These are phyloP conservation scores for Epistrophella euchroma DNA, from an alignment of 2,888 invertebrate species.

Conservation along the genomic window DNA sequence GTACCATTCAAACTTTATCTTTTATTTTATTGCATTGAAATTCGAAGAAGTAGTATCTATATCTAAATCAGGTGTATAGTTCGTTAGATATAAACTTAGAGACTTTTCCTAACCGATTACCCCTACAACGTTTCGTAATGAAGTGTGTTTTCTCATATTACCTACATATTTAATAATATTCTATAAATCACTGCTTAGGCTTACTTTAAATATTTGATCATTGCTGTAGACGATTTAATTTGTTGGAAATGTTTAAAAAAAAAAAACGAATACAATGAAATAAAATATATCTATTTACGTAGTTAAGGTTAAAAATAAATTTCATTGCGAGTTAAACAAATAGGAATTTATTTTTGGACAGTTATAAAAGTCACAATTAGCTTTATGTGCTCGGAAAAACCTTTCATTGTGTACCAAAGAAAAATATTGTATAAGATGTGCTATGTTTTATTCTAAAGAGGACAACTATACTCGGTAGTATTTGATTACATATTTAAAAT, in stretches of 20 bases:
- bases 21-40: background rate
- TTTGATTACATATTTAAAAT: too few relatives aligned
- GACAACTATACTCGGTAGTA: too few relatives aligned
- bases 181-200: conserved; percentile 10
- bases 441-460: too few relatives aligned
- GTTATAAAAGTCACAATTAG: conserved; percentile 10
- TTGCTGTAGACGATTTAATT: conserved; percentile 24
- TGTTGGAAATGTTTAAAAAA: background rate
- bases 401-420: background rate
- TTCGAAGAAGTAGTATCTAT: background rate
- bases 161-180: conserved; percentile 2
- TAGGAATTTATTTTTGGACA: conserved; percentile 18
- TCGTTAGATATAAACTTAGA: background rate
- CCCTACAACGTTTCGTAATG: background rate
- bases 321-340: background rate
- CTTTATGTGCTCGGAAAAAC: background rate
- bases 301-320: conserved; percentile 13
- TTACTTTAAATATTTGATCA: conserved; percentile 15
- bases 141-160: background rate
- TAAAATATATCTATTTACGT: background rate
- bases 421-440: background rate
- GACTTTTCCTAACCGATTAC: background rate
- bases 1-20: conserved; percentile 22
- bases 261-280: background rate
- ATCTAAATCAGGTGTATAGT: background rate